Evolutionary conservation across 2,888 invertebrate species (phyloP).

Genomic region (Agrotis ipsilon): DNA sequence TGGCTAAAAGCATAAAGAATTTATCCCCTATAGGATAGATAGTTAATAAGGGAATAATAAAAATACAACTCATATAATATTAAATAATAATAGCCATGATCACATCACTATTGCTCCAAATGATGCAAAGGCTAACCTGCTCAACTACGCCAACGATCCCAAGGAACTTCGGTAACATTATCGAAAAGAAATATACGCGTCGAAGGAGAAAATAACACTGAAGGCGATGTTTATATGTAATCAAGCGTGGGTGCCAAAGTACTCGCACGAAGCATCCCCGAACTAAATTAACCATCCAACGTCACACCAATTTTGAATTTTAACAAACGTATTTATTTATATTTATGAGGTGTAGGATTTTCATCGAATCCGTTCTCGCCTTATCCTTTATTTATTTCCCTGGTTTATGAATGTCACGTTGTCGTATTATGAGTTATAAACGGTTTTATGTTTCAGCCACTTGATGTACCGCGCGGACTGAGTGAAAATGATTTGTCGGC

Average conservation of each 20-base stretch:
- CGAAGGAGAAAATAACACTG: slow-evolving; percentile 12
- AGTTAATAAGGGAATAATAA: no score
- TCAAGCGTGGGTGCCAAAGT: slow-evolving; percentile 26
- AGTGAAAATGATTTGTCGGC: slow-evolving; percentile 41
- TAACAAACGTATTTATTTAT: slow-evolving; percentile 80
- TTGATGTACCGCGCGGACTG: slow-evolving; percentile 37
- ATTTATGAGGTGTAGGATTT: slow-evolving; percentile 78
- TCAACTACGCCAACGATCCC: neutral
- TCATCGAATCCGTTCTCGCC: slow-evolving; percentile 72
- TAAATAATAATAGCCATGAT: no score
- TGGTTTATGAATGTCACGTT: slow-evolving; percentile 76
- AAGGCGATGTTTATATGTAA: slow-evolving; percentile 35
- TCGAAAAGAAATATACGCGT: slow-evolving; percentile 1
- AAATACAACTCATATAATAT: no score
- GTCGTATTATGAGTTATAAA: slow-evolving; percentile 74
- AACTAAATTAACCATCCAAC: slow-evolving; percentile 67
- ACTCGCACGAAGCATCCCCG: slow-evolving; percentile 13
- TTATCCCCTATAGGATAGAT: neutral
- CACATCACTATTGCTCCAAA: neutral
- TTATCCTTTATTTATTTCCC: slow-evolving; percentile 77
- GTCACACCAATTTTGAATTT: slow-evolving; percentile 74
- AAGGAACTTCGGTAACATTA: neutral
- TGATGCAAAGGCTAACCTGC: neutral
- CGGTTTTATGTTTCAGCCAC: slow-evolving; percentile 66
- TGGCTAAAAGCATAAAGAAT: no score